Base-by-base conservation (phyloP, 2,113 vertebrate genomes). In the Bucco capensis region DNA sequence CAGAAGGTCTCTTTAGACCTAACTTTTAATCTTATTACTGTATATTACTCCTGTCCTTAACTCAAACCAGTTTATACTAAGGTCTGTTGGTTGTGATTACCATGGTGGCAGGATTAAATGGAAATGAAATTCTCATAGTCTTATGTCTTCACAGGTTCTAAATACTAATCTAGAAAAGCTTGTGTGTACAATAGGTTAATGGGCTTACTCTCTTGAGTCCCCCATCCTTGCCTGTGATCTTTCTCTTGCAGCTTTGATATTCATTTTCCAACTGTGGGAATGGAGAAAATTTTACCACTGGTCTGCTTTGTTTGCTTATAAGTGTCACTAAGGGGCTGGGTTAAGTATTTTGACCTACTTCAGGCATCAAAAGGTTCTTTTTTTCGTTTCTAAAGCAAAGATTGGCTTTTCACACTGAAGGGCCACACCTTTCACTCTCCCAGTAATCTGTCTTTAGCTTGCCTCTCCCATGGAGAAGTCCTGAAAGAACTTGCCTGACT, bases 291-390 rank as follows among this genome's bases (percentile, higher is more conserved):
- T 72, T 88, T 81, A 3, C 86, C 67, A 49, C 51, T 24, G 69
- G 64, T 31, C 70, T 89, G 40, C 74, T 89, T 89, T 97, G 93
- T 91, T 95, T 94, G 87, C 86, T 92, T 57, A 37, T 30, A 92
- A 88, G 90, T 91, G 86, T 94, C 95, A 89, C 80, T 88, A 12
- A 81, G 78, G 76, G 74, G 65, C 65, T 86, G 73, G 83, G 90
- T 94, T 92, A 93, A 95, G 89, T 91, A 93, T 96, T 96, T 92
- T 92, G 92, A 92, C 92, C 94, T 92, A 78, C 90, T 94, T 93
- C 77, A 90, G 50, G 88, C 95, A 93, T 94, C 90, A 75, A 75
- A 94, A 85, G 82, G 53, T 56, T 62, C 57, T 90, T 79, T 90
- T 81, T 80, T 77, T 74, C 65, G n/a, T 83, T 82, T 85, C 89